Evolutionary conservation across 2,888 invertebrate species (phyloP), one percentile per base, ranked within the genome.

Genomic region (Tortricodes alternella): DNA sequence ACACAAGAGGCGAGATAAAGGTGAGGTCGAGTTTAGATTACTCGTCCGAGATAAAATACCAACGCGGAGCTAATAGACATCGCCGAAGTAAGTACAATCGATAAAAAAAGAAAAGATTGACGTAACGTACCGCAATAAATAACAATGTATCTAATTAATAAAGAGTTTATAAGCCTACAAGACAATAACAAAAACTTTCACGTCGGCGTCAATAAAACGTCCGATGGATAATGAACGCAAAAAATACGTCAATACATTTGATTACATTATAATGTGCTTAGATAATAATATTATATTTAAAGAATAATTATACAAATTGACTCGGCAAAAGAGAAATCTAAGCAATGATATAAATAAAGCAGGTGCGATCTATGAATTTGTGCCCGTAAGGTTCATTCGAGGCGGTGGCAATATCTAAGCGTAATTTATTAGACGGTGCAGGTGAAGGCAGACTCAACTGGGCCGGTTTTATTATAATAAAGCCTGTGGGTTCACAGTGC

Each of bases 131-230:
- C 35, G 41, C 23, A 38, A 32, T 50, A 44, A 67, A 65, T 70
- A 68, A 73, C 66, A 68, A 71, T 72, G 67, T 74, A 65, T 71
- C 70, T 74, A 80, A 77, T 79, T 71, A 76, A 74, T 73, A 74
- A 46, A 35, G 39, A 70, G 69, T 73, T 71, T 70, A 71, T 68
- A 73, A 66, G 66, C 70, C 69, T 67, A 67, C 59, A 63, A 61
- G 52, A 73, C 71, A 76, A 77, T 73, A 76, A 73, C 63, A 74
- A 82, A 78, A 81, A 84, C 83, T 83, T 82, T 85, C 83, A 79
- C 83, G 73, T 71, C 63, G 72, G 67, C 76, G 79, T 49, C 59
- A 56, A 59, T 44, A 46, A 53, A 46, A 58, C 56, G 53, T 44
- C 57, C 52, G 75, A 77, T 74, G 72, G 69, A 70, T 67, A 76